These are phyloP conservation scores for Odocoileus virginianus DNA, from an alignment of 2,113 vertebrate genomes.

Conservation along the genomic window DNA sequence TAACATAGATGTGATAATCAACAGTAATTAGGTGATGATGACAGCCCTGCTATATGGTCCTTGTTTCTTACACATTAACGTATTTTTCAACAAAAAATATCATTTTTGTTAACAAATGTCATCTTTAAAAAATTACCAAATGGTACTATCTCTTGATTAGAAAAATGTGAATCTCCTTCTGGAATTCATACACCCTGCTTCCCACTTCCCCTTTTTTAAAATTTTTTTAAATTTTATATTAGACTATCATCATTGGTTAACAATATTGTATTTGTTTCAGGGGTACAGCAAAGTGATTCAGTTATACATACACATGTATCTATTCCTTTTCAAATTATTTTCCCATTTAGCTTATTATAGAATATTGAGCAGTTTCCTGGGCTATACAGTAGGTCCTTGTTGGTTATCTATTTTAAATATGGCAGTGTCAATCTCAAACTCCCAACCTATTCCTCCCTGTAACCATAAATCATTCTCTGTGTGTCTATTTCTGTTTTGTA, in stretches of 20 bases:
- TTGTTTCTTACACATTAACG: neutral
- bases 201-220: neutral
- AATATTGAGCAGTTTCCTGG: neutral
- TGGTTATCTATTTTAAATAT: neutral
- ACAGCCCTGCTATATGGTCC: neutral
- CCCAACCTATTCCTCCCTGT: neutral
- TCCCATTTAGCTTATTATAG: neutral
- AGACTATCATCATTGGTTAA: neutral
- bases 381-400: neutral
- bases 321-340: neutral
- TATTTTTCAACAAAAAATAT: neutral
- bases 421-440: neutral
- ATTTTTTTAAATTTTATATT: neutral
- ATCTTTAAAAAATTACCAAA: neutral
- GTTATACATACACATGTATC: neutral
- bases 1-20: neutral
- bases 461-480: neutral
- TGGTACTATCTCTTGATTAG: neutral
- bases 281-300: neutral
- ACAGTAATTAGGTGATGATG: neutral
- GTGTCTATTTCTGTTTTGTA: neutral
- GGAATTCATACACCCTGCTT: neutral
- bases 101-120: slow-evolving; percentile 3
- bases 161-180: neutral
- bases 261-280: neutral